Evolutionary conservation across 2,888 invertebrate species (phyloP).

Genomic region (Marasmarcha lunaedactyla): DNA sequence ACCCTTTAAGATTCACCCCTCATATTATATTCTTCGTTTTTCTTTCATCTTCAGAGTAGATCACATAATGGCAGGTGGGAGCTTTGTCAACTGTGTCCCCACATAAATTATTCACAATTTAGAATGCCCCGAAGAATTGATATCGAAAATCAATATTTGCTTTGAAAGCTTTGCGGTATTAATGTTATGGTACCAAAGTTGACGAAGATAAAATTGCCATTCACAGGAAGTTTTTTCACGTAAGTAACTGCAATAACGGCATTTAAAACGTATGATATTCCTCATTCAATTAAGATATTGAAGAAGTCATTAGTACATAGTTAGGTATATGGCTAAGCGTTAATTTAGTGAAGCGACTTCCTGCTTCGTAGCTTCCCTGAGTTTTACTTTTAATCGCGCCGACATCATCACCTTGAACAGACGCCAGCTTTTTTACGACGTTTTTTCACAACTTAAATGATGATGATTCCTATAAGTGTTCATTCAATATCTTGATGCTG

Average conservation of each 20-base stretch:
- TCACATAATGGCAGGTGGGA: slow-evolving; percentile 19
- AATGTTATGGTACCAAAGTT: background rate
- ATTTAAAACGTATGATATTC: no score
- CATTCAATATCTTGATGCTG: slow-evolving; percentile 52
- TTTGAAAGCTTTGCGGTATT: background rate
- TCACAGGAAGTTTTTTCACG: no score
- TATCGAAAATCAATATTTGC: slow-evolving; percentile 22
- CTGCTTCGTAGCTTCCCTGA: slow-evolving; percentile 54
- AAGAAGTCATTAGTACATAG: no score
- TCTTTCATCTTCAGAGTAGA: slow-evolving; percentile 35
- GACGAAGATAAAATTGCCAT: no score
- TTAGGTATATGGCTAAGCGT: slow-evolving; percentile 19
- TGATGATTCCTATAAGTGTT: slow-evolving; percentile 54
- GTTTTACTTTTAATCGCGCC: slow-evolving; percentile 44
- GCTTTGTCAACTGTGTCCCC: slow-evolving; percentile 37
- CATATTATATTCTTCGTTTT: slow-evolving; percentile 19
- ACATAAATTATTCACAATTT: slow-evolving; percentile 48
- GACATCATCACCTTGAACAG: slow-evolving; percentile 59
- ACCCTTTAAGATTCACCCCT: background rate
- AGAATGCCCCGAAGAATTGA: slow-evolving; percentile 33
- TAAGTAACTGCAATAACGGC: no score
- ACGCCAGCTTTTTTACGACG: slow-evolving; percentile 48
- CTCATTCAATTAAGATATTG: no score
- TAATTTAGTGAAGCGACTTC: slow-evolving; percentile 42
- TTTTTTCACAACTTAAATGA: slow-evolving; percentile 45